Evolutionary conservation across 2,888 invertebrate species (phyloP), one percentile per base, ranked within the genome.

Genomic region (Nemoura dubitans): DNA sequence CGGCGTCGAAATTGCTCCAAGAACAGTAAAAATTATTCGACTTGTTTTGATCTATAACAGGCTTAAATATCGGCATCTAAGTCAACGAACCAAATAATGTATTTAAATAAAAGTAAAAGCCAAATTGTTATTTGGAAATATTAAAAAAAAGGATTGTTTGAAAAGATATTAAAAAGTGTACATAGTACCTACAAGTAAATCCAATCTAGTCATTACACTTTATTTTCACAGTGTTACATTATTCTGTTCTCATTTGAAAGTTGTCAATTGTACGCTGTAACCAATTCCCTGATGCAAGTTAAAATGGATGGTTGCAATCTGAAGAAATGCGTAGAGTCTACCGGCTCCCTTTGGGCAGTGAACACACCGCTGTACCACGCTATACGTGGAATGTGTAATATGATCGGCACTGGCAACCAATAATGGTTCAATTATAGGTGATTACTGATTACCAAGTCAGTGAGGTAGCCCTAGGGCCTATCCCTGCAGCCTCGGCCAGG

Each of bases 151-250:
- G 16, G 59, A 59, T 59, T 59, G 78, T 78, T 78, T 28, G 26
- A 78, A 78, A 78, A 28, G 1, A 78, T 25, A 10, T 59, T 59
- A 59, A 59, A 59, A 78, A 78, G 10, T 78, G 78, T 78, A 78
- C 78, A 78, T 78, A 78, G 26, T 78, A 59, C 59, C 59, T 59
- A 78, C 78, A 78, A 78, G 27, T 27, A 27, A 27, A 78, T 27
- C 78, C 28, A 78, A 78, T 78, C 78, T 78, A 78, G 78, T 78
- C 78, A 78, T 78, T 78, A 78, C 28, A 78, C 78, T 21, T 78
- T 78, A 78, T 78, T 27, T 78, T 27, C 78, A 59, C 59, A 59
- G 21, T 59, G 14, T 59, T 59, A 59, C 59, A 59, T 59, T 59
- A 59, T 59, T 59, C 59, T 59, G 59, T 59, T 59, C 59, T 59